Conservation (phyloP, 2,797 vertebrate genomes). For the Sarcoramphus papa region DNA sequence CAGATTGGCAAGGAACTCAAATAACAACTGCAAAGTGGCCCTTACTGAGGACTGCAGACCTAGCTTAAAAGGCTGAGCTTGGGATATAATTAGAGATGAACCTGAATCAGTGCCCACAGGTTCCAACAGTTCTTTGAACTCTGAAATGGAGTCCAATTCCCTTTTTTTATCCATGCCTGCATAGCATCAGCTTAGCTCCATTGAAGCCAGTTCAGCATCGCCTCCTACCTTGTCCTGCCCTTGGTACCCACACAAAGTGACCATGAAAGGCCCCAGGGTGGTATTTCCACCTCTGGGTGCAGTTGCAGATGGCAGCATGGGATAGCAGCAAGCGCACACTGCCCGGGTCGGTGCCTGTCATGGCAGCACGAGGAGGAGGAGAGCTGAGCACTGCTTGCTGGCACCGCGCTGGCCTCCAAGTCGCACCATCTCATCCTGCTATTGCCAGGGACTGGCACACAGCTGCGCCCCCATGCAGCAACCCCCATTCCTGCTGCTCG, state of each 20-base stretch:
- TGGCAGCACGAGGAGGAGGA: background rate
- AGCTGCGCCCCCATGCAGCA: background rate
- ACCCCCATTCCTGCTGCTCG: background rate
- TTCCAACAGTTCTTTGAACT: background rate
- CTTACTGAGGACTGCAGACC: slow-evolving; percentile 38
- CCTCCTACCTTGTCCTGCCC: fast-evolving
- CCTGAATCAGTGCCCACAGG: background rate
- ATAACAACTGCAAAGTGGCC: slow-evolving; percentile 46
- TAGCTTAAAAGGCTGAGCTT: background rate
- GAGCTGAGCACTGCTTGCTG: background rate
- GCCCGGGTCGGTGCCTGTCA: background rate
- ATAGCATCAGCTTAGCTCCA: background rate
- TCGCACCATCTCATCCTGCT: background rate
- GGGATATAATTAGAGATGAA: slow-evolving; percentile 15
- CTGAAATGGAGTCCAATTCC: background rate
- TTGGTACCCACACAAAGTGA: background rate
- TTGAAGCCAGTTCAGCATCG: background rate
- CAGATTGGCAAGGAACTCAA: slow-evolving; percentile 51
- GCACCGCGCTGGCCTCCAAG: fast-evolving
- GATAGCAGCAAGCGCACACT: fast-evolving
- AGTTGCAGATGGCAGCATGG: background rate
- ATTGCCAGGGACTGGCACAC: background rate
- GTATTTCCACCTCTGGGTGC: background rate
- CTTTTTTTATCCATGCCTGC: background rate
- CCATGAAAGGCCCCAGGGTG: background rate